Evolutionary conservation across 2,797 vertebrate species (phyloP).

Genomic region (Tachyglossus aculeatus): DNA sequence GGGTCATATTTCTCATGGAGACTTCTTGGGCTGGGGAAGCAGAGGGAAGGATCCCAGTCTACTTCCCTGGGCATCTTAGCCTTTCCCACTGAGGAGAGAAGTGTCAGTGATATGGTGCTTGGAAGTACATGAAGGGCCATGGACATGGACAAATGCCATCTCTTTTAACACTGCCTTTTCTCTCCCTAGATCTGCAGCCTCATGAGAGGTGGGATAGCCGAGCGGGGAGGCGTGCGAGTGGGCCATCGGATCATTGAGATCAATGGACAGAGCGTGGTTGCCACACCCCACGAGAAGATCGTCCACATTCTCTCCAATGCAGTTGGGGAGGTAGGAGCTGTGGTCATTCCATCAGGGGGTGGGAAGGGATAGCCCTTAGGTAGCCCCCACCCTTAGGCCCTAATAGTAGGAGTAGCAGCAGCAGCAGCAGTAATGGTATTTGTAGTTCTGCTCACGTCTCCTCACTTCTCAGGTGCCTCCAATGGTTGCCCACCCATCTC

Average conservation of each 20-base stretch:
- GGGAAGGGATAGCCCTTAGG: too few species aligned
- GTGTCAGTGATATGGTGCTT: fast-evolving
- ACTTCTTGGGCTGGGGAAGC: too few species aligned
- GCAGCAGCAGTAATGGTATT: too few species aligned
- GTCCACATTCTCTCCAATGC: constrained; percentile 95
- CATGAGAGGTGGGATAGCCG: constrained; percentile 96
- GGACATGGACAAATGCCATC: too few species aligned
- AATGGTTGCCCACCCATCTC: too few species aligned
- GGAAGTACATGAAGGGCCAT: neutral
- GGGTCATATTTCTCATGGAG: neutral
- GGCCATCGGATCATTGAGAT: constrained; percentile 98
- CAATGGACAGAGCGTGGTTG: constrained; percentile 95
- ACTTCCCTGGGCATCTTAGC: neutral
- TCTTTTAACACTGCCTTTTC: neutral
- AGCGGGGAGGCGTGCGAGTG: constrained; percentile 94
- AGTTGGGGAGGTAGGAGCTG: constrained; percentile 89
- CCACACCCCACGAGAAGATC: constrained; percentile 95
- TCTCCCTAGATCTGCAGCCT: constrained; percentile 91
- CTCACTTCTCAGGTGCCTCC: too few species aligned
- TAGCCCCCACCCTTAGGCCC: too few species aligned
- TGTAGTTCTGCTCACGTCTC: too few species aligned
- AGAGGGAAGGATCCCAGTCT: neutral
- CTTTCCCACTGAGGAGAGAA: neutral
- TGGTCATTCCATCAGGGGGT: too few species aligned
- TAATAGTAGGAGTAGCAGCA: too few species aligned